These are phyloP conservation scores for Syngnathoides biaculeatus DNA, from an alignment of 2,113 vertebrate species.

Conservation along the genomic window DNA sequence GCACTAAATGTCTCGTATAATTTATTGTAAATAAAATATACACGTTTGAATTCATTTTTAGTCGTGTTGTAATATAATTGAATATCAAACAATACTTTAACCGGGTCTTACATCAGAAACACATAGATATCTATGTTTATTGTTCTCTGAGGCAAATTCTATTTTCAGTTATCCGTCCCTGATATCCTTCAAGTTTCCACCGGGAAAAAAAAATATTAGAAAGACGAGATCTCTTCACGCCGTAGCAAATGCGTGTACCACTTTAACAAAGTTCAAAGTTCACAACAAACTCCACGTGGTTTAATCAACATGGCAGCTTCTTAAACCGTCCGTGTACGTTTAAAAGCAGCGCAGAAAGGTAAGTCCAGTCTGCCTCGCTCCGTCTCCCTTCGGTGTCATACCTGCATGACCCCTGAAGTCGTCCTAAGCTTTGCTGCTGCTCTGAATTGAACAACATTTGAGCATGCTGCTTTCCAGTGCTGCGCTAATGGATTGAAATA, in stretches of 20 bases:
- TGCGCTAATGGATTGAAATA: not conserved
- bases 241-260: constrained; percentile 1
- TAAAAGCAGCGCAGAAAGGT: constrained; percentile 14
- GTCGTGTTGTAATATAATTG: no score
- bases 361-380: no score
- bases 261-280: constrained; percentile 56
- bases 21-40: not conserved
- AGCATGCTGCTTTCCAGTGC: not conserved
- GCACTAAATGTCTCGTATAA: not conserved
- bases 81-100: no score
- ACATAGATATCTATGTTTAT: not conserved
- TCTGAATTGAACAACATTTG: not conserved
- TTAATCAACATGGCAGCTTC: constrained; percentile 46
- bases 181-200: no score
- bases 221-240: no score
- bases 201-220: not conserved
- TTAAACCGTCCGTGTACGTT: not conserved
- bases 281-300: constrained; percentile 41
- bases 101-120: no score
- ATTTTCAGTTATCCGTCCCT: not conserved
- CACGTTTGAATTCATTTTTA: no score
- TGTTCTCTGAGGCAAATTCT: no score
- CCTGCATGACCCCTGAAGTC: not conserved
- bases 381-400: not conserved
- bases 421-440: not conserved